Conservation (phyloP, 2,797 vertebrate genomes). For the Synaphobranchus kaupii region DNA sequence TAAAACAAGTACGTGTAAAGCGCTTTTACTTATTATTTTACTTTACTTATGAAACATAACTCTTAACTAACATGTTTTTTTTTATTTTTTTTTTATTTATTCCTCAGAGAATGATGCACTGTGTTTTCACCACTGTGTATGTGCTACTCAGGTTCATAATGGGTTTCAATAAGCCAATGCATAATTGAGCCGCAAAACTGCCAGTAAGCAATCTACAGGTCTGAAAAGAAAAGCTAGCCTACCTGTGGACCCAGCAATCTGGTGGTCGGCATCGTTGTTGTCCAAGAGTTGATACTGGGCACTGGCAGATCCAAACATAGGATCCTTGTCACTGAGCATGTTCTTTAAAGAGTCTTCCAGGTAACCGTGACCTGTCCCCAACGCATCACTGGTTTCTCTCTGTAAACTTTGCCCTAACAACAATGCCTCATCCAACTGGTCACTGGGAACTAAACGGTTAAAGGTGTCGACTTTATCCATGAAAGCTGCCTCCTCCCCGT, state of each 20-base stretch:
- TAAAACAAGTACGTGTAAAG: not conserved
- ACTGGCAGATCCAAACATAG: conserved; percentile 98
- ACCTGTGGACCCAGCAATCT: conserved; percentile 88
- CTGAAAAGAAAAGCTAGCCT: conserved; percentile 43
- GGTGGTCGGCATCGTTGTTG: conserved; percentile 89
- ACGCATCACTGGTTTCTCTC: conserved; percentile 97
- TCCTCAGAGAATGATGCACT: not conserved
- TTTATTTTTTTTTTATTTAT: not conserved
- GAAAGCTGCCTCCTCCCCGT: conserved; percentile 92
- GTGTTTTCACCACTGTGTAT: not conserved
- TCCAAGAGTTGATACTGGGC: conserved; percentile 96
- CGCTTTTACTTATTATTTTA: too few relatives aligned
- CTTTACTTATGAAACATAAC: too few relatives aligned
- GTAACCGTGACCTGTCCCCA: conserved; percentile 82
- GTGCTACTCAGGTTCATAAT: not conserved
- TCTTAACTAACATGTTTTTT: too few relatives aligned
- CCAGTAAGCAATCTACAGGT: conserved; percentile 27
- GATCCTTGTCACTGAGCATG: conserved; percentile 99
- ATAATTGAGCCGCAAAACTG: conserved; percentile 17
- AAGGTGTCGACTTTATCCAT: conserved; percentile 99
- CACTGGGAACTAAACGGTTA: conserved; percentile 98
- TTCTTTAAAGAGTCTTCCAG: conserved; percentile 96
- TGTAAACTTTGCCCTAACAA: conserved; percentile 93
- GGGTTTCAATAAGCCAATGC: not conserved
- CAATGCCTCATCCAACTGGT: conserved; percentile 97